These are phyloP conservation scores for Philhelius pedissequus DNA, from an alignment of 2,888 invertebrate species.

Conservation along the genomic window DNA sequence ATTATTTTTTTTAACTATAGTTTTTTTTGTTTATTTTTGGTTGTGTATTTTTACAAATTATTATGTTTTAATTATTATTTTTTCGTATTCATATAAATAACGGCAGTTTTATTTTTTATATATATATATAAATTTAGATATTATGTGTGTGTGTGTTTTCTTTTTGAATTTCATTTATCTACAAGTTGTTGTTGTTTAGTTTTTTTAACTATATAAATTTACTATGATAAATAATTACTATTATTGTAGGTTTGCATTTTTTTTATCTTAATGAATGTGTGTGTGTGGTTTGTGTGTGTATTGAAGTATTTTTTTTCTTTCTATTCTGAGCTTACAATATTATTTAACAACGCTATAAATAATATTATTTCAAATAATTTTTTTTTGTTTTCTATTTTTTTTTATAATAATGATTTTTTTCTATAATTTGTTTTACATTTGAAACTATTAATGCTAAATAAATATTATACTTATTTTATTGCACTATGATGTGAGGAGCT, in stretches of 20 bases:
- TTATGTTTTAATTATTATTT: conserved; percentile 52
- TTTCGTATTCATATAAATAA: conserved; percentile 68
- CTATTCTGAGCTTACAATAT: conserved; percentile 64
- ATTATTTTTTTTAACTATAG: conserved; percentile 40
- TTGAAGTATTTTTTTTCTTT: not conserved
- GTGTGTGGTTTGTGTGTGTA: conserved; percentile 21
- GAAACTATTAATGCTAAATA: conserved; percentile 70
- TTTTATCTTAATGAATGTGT: conserved; percentile 47
- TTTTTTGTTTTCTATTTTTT: conserved; percentile 68
- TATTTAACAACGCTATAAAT: conserved; percentile 69
- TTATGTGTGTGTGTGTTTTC: not conserved
- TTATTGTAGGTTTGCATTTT: conserved; percentile 60
- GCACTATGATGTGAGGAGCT: conserved; percentile 97
- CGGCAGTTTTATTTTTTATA: conserved; percentile 63
- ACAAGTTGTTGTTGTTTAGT: conserved; percentile 52
- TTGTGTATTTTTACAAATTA: conserved; percentile 1
- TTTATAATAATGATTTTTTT: conserved; percentile 62
- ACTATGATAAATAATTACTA: conserved; percentile 67
- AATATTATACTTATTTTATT: conserved; percentile 81
- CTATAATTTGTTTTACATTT: conserved; percentile 64
- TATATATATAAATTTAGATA: conserved; percentile 3
- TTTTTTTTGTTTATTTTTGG: not conserved
- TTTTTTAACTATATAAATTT: conserved; percentile 64
- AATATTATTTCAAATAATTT: conserved; percentile 42
- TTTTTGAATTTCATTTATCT: conserved; percentile 67